Percentiles rank a stretch among this genome's conserved stretches.
Conservation (phyloP, 37 sponge, comb jelly and placozoan genomes). For the Petrosia ficiformis region DNA sequence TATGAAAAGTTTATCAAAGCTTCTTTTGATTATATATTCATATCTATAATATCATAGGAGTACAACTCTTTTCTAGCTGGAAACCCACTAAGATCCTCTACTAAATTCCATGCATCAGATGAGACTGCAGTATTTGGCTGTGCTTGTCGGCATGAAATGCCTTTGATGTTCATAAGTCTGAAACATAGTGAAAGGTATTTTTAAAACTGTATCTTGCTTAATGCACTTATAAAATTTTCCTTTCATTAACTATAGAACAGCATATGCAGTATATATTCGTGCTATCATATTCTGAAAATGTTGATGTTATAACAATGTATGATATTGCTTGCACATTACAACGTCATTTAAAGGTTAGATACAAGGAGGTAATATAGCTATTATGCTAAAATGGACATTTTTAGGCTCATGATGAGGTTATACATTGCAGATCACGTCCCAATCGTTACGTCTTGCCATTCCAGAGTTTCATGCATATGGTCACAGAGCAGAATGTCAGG, state of each 20-base stretch:
- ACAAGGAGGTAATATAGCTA: too few relatives aligned
- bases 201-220: constrained; percentile 7
- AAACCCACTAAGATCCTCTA: constrained; percentile 3
- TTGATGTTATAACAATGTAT: constrained; percentile 6
- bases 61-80: constrained; percentile 26
- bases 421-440: background rate
- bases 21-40: background rate
- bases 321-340: constrained; percentile 7
- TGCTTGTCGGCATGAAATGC: constrained; percentile 42
- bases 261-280: too few relatives aligned
- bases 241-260: background rate
- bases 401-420: too few relatives aligned
- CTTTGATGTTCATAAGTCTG: constrained; percentile 12
- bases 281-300: background rate
- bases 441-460: background rate
- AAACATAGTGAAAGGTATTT: constrained; percentile 32
- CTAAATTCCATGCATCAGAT: constrained; percentile 21
- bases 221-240: background rate
- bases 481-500: constrained; percentile 10
- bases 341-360: constrained; percentile 10
- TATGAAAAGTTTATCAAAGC: background rate
- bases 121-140: constrained; percentile 36
- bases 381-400: too few relatives aligned
- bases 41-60: constrained; percentile 1
- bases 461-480: constrained; percentile 21